Evolutionary conservation across 2,888 invertebrate species (phyloP).

Genomic region (Ormyrus thymus): DNA sequence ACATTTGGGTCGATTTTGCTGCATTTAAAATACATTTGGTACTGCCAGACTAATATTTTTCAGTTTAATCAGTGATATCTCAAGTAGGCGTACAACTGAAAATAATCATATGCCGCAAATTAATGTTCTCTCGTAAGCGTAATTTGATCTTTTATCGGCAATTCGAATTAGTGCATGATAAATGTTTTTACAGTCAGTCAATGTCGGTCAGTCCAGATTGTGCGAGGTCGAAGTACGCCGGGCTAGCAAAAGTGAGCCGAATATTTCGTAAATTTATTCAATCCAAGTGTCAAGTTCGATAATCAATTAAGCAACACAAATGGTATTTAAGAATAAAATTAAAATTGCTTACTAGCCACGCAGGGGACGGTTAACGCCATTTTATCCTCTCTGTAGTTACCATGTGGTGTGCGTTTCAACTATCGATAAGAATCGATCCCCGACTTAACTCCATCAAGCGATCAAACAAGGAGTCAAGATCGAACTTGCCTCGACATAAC

Average conservation of each 20-base stretch:
- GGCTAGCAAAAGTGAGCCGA: background rate
- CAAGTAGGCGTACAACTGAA: background rate
- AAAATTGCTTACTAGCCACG: conserved; percentile 72
- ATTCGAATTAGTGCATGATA: conserved; percentile 41
- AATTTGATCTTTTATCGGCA: conserved; percentile 27
- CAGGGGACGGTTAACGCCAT: conserved; percentile 74
- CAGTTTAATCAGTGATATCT: background rate
- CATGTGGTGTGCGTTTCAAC: conserved; percentile 65
- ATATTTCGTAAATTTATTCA: background rate
- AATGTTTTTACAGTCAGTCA: conserved; percentile 47
- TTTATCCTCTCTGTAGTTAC: conserved; percentile 67
- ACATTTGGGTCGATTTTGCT: conserved; percentile 25
- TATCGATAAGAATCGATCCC: conserved; percentile 51
- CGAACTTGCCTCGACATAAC: conserved; percentile 41
- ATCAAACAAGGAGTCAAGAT: background rate
- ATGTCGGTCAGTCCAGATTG: conserved; percentile 37
- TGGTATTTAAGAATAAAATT: conserved; percentile 45
- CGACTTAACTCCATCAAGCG: background rate
- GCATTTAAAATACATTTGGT: conserved; percentile 24
- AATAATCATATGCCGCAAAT: background rate
- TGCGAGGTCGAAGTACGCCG: conserved; percentile 6
- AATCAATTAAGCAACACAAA: conserved; percentile 11
- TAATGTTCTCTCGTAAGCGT: background rate
- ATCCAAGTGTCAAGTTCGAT: background rate
- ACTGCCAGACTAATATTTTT: too few relatives aligned